Base-by-base conservation (phyloP, 2,797 vertebrate species). In the Catostomus latipinnis region DNA sequence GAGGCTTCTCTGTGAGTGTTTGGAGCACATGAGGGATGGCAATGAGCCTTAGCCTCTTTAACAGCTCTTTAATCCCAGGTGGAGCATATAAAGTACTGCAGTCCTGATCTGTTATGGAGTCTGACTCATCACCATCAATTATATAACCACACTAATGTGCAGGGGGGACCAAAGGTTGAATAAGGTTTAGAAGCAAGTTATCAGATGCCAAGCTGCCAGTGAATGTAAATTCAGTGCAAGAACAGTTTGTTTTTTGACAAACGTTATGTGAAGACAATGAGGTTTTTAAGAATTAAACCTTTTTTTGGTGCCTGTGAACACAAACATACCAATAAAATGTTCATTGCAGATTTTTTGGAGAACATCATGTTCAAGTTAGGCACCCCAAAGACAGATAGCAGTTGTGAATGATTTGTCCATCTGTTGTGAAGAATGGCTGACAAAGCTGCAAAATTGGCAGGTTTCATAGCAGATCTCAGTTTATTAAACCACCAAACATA, bases 41-140 rank as follows among this genome's bases (percentile, higher is more conserved):
- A 86, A 84, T 71, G 67, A 82, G 50, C 82, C 85, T 80, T 82
- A 80, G 81, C 78, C 74, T 81, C 73, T 85, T 82, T 84, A 87
- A 87, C 76, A 83, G 79, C 81, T 74, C 72, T 86, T 46, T 80
- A 86, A 84, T 83, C 77, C 76, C 53, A 8, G 81, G 70, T 58
- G 60, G 71, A 84, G 75, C 58, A 18, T 82, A 74, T 74, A 83
- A 82, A 71, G 75, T 69, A 65, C 71, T 76, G 78, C 65, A 74
- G 76, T 84, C 61, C 56, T 58, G 68, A 49, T 68, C 58, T 82
- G 70, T 76, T 81, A 18, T 76, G 69, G 60, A 85, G 69, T 74
- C 81, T 87, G 81, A 86, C 80, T 86, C 83, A 86, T 82, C 82
- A 61, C 61, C 56, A 14, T 48, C 67, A 13, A 50, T 85, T 85